These are phyloP conservation scores for Idaea aversata DNA, from an alignment of 2,888 invertebrate species.

Conservation along the genomic window DNA sequence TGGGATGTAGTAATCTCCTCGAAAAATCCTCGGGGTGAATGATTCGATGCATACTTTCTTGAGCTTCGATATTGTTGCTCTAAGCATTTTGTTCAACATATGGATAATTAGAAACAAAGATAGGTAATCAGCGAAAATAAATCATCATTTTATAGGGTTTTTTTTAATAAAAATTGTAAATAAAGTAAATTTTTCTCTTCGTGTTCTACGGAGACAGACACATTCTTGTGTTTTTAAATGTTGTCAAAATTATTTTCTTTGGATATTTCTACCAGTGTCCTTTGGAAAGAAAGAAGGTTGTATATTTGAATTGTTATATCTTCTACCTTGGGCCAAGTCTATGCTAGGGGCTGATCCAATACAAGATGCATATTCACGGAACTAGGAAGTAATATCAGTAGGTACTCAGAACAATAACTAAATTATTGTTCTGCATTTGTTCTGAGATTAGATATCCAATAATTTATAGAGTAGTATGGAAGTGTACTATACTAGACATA, in stretches of 20 bases:
- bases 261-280: slow-evolving; percentile 12
- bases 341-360: too few species aligned
- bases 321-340: too few species aligned
- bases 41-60: slow-evolving; percentile 40
- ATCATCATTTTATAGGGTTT: slow-evolving; percentile 42
- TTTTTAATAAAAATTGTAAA: background rate
- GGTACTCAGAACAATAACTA: too few species aligned
- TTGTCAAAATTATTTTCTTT: slow-evolving; percentile 13
- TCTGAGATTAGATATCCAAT: too few species aligned
- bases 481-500: too few species aligned
- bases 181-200: background rate
- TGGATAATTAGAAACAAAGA: slow-evolving; percentile 35
- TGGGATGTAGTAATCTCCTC: slow-evolving; percentile 35
- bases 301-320: too few species aligned
- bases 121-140: slow-evolving; percentile 57
- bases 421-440: too few species aligned
- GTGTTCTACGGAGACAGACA: background rate
- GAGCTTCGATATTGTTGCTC: slow-evolving; percentile 43
- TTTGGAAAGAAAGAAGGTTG: background rate
- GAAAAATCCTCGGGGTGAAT: slow-evolving; percentile 36
- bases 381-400: too few species aligned
- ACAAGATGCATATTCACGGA: too few species aligned
- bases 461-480: too few species aligned
- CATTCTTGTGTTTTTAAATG: slow-evolving; percentile 5
- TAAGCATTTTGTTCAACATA: slow-evolving; percentile 41